Percentiles rank a stretch among this genome's conserved stretches.
Evolutionary conservation across 2,888 invertebrate species (phyloP).

Genomic region (Perizoma affinitatum): DNA sequence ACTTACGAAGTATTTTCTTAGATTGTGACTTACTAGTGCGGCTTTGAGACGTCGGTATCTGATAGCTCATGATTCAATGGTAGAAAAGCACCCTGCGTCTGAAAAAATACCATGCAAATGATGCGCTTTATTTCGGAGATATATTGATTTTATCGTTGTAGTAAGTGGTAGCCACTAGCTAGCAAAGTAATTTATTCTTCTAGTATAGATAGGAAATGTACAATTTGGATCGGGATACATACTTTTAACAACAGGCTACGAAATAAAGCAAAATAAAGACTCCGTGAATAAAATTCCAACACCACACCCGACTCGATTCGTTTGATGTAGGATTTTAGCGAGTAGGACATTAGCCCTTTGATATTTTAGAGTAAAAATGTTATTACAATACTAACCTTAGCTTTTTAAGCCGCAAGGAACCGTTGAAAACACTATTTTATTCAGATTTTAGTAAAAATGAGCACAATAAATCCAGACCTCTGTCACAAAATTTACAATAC

Average conservation of each 20-base stretch:
- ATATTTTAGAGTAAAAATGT: neutral
- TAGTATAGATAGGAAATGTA: neutral
- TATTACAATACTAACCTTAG: constrained; percentile 54
- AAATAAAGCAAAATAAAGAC: constrained; percentile 70
- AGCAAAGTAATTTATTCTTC: neutral
- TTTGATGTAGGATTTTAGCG: constrained; percentile 23
- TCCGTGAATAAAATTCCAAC: constrained; percentile 77
- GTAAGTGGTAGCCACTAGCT: neutral
- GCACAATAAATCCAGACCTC: constrained; percentile 60
- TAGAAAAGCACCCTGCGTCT: constrained; percentile 86
- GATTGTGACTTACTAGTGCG: constrained; percentile 89
- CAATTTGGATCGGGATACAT: neutral
- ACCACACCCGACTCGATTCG: constrained; percentile 64
- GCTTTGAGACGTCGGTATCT: constrained; percentile 91
- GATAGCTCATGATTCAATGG: constrained; percentile 93
- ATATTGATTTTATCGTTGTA: constrained; percentile 51
- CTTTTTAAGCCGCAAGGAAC: constrained; percentile 53
- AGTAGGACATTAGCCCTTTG: neutral
- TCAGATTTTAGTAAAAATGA: constrained; percentile 47
- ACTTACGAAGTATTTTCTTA: too few species aligned
- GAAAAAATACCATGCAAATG: constrained; percentile 51
- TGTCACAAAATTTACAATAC: constrained; percentile 72
- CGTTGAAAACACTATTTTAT: constrained; percentile 47
- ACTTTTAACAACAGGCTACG: constrained; percentile 4
- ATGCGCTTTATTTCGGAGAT: constrained; percentile 49